Base-by-base conservation (phyloP, 1,140 invertebrate genomes). In the Orchesella cincta region DNA sequence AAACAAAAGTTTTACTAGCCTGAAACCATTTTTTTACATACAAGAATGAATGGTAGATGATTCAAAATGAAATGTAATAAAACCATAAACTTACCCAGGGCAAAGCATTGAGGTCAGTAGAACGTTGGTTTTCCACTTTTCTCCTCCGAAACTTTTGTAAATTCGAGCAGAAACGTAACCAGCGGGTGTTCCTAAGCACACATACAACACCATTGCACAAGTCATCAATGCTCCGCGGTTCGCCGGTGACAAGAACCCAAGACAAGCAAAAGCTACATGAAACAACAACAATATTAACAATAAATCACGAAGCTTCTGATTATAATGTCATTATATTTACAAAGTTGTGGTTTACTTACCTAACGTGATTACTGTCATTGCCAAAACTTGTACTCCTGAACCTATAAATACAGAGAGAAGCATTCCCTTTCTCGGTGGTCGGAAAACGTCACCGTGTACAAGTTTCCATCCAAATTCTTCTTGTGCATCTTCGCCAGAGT, bases 401-500 rank as follows among this genome's bases (percentile, higher is more conserved):
- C 98, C 98, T 39, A 98, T 89, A 80, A 99, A 91, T 0, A 99
- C 95, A 0, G 97, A 94, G 8, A 99, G 87, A 3, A 99, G 84
- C 95, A 99, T 98, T 77, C 96, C 96, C 84, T 98, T 95, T 20
- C 95, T 89, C n/a, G 98, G 97, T 2, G 97, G 95, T 36, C 96
- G 86, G 86, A 98, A 98, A 0, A 97, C 94, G 86, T 98, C 95
- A 18, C 95, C 96, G 84, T 98, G 95, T 1, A 98, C 95, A 52
- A 99, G 87, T 87, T 99, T 99, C 98, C 98, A 99, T 28, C 98
- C 97, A 88, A 98, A 99, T 85, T 99, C 97, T 87, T 99, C 98
- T 88, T 98, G 91, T 16, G 96, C 96, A 88, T 99, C 97, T 88
- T 99, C 98, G 14, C 94, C 94, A 82, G 92, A 93, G 84, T 95